Evolutionary conservation across 35 echinoderm and acorn worm species (phyloP), one percentile per base, ranked within the genome.

Genomic region (Patiria miniata): DNA sequence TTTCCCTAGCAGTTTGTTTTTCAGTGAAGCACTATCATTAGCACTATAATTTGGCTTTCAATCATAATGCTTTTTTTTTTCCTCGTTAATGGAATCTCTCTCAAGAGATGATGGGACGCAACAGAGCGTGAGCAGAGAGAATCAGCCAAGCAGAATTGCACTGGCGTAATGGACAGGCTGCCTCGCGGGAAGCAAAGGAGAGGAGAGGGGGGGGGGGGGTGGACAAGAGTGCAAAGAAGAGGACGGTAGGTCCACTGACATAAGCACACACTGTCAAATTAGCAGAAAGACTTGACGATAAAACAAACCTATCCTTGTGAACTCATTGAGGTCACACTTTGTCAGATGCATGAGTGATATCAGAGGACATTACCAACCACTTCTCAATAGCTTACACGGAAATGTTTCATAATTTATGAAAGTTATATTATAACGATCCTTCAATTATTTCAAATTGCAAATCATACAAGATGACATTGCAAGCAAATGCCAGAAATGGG

Each of bases 31-130:
- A 73, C 65, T 73, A 73, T 73, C 65, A 73, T 73, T 73, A 47
- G 65, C 65, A 36, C 21, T 73, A 10, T 73, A 73, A 73, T 73
- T 28, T 73, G 65, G 26, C 65, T 73, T 36, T 73, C 65, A 73
- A 73, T 73, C 65, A 73, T 73, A 73, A 73, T 22, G 65, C 21
- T 32, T 73, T 61, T 73, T n/a, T n/a, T n/a, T n/a, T n/a, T n/a
- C n/a, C 42, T 47, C 29, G 65, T 73, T 73, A 73, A 73, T 73
- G 65, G 65, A 73, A 32, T 73, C 65, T 73, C 65, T 73, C 65
- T 26, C 65, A 73, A 23, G 19, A 26, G 65, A 73, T 73, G 65
- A 73, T 73, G 21, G 65, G 26, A 34, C 14, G 19, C 65, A 36
- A 23, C 65, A 73, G 65, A 73, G 65, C 65, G 29, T 73, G 65